Evolutionary conservation across 1,140 invertebrate genomes (phyloP), one percentile per base, ranked within the genome.

Genomic region (Thaumetopoea pityocampa): DNA sequence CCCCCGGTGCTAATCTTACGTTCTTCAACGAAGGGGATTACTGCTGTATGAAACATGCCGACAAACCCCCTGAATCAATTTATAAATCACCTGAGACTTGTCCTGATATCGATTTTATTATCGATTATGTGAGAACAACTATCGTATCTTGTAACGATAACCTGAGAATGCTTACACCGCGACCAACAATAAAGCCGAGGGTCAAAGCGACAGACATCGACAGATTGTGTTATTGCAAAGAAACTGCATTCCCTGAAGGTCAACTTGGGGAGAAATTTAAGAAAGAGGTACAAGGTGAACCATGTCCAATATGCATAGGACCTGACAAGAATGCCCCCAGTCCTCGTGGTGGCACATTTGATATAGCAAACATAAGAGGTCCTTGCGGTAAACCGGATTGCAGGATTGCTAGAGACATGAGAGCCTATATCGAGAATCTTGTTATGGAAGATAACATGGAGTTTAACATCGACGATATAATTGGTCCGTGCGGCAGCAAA

Each of bases 101-200:
- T 43, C 77, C 76, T 12, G 71, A 77, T 38, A 59, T 81, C 11
- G 67, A 84, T 41, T 64, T 52, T 29, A 81, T 84, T 15, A 51
- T 78, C 27, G 80, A 84, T 35, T 84, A 84, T 36, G 61, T 84
- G 3, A 60, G 71, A 17, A 81, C 78, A 40, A 80, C 78, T 6
- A 78, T 84, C 11, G 54, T 71, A 5, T 84, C 80, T n/a, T 84
- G 80, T 50, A 80, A 84, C 51, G 76, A 84, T 45, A 78, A 84
- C 30, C 74, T 84, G 80, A 64, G 80, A 47, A 81, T 78, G 80
- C 37, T 84, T 41, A 84, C 76, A 29, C 77, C 77, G n/a, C 66
- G 59, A 16, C 67, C 77, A n/a, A 69, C 67, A 4, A 70, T 81
- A 46, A 60, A 33, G 27, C 77, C 74, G 3, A 68, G 69, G 56